Conservation (phyloP, 1,140 invertebrate species). For the Atta texana region DNA sequence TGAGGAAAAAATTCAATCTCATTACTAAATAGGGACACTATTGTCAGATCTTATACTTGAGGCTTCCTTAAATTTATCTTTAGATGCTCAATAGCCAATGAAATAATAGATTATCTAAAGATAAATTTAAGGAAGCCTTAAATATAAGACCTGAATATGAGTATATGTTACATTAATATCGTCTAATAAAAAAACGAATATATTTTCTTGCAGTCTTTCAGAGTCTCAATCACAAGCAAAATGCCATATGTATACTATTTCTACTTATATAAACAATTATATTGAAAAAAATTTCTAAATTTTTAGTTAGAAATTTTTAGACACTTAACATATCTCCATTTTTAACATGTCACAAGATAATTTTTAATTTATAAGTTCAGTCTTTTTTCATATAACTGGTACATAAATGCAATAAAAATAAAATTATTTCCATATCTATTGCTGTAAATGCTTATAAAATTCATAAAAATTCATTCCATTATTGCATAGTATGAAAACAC, state of each 20-base stretch:
- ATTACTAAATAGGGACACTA: too few species aligned
- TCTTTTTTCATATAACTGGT: neutral
- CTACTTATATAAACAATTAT: constrained; percentile 28
- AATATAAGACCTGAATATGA: too few species aligned
- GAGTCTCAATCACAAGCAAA: constrained; percentile 62
- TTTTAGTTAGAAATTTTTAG: neutral
- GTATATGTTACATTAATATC: constrained; percentile 6
- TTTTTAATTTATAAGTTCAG: constrained; percentile 21
- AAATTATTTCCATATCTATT: neutral
- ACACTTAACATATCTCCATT: constrained; percentile 5
- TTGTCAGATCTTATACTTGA: too few species aligned
- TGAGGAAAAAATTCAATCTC: too few species aligned
- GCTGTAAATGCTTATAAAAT: constrained; percentile 32
- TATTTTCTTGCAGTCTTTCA: constrained; percentile 26
- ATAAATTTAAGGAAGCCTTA: too few species aligned
- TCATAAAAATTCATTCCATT: constrained; percentile 32
- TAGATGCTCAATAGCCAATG: too few species aligned
- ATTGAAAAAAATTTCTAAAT: constrained; percentile 1
- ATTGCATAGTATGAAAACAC: neutral
- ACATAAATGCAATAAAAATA: constrained; percentile 22
- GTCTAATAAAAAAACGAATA: constrained; percentile 30
- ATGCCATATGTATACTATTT: constrained; percentile 23
- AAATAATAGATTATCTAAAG: too few species aligned
- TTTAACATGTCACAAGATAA: constrained; percentile 24
- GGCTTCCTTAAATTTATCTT: too few species aligned